Evolutionary conservation across 2,113 vertebrate genomes (phyloP), one percentile per base, ranked within the genome.

Genomic region (Heloderma charlesbogerti): DNA sequence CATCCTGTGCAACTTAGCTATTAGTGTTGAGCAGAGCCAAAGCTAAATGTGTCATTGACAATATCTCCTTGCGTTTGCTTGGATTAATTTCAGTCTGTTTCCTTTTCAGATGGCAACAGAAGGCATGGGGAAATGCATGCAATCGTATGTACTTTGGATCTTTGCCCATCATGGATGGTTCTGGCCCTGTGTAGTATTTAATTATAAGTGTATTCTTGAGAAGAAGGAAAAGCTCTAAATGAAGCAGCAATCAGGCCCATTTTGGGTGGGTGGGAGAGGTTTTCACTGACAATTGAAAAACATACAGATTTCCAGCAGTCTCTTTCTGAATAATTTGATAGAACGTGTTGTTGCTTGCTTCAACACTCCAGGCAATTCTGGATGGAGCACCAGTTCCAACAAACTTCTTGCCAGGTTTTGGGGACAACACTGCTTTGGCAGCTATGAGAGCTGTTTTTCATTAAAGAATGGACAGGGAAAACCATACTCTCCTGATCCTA

Each of bases 41-140:
- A 86, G 25, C 34, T 16, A 37, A 43, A 77, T 4, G 71, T 84
- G 79, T 63, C 69, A 84, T 43, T 89, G 69, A 51, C 34, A 69
- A 48, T 69, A 51, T 66, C 45, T 80, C 80, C 31, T 31, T 82
- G 34, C 54, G 66, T 71, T 81, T 81, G 34, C 60, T 81, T 82
- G 88, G 88, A 81, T 88, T 31, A 71, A 71, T 89, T 81, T 43
- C 78, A 89, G 13, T 37, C 34, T 37, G 51, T 82, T 89, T 89
- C 78, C 45, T 89, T 81, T 45, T 71, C 77, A 66, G 60, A 67
- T 69, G 45, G 34, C 66, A 37, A 81, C 45, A 89, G 34, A 45
- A 10, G 34, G 45, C 3, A 82, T 71, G 34, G 27, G 45, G n/a
- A 71, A 88, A n/a, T 54, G 13, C 16, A 9, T 71, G 45, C 6